Evolutionary conservation across 1,140 invertebrate genomes (phyloP).

Genomic region (Penaeus vannamei): DNA sequence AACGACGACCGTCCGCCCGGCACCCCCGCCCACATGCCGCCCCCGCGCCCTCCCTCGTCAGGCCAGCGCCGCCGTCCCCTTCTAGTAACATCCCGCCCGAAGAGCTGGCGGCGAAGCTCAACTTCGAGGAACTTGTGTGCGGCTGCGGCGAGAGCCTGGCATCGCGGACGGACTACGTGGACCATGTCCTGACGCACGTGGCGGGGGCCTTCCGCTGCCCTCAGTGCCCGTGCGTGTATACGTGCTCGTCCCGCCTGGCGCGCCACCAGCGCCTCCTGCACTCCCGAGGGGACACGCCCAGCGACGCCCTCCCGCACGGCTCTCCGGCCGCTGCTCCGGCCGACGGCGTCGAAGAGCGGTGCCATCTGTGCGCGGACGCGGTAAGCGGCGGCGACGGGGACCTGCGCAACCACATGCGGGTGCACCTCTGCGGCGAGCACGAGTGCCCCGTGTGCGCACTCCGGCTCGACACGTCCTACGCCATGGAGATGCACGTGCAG

Average conservation of each 20-base stretch:
- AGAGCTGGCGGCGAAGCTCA: neutral
- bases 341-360: neutral
- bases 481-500: constrained; percentile 36
- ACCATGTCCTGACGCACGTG: constrained; percentile 43
- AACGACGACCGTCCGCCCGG: too few species aligned
- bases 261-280: constrained; percentile 49
- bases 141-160: constrained; percentile 22
- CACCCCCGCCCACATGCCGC: too few species aligned
- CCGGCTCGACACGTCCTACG: constrained; percentile 1
- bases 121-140: constrained; percentile 27
- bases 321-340: neutral
- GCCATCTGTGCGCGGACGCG: constrained; percentile 5
- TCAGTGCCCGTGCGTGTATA: constrained; percentile 41
- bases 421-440: constrained; percentile 36
- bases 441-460: constrained; percentile 51
- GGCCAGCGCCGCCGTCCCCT: too few species aligned
- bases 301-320: neutral
- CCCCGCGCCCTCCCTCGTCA: too few species aligned
- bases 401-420: constrained; percentile 9
- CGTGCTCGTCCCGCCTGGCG: constrained; percentile 44
- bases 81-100: neutral
- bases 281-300: constrained; percentile 2
- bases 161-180: constrained; percentile 30
- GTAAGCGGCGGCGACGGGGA: neutral
- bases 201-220: constrained; percentile 45